Base-by-base conservation (phyloP, 2,797 vertebrate species). In the Diceros bicornis region DNA sequence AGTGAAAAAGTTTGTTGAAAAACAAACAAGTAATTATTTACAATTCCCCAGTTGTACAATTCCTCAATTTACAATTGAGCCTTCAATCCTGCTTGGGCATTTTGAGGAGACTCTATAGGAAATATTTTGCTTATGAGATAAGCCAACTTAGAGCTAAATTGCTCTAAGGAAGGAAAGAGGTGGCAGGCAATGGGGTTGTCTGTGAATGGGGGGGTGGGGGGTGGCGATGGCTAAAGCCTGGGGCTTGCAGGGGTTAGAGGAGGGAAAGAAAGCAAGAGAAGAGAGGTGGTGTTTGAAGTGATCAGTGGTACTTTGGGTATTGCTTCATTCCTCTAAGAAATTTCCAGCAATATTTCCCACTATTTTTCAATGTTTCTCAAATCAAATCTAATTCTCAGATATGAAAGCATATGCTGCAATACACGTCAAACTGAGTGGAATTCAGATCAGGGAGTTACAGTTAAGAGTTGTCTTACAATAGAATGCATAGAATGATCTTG, bases 281-380 rank as follows among this genome's bases (percentile, higher is more conserved):
- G 37, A 57, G 55, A 91, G 25, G 20, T 0, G 12, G 13, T 4
- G 9, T 34, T 72, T 82, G 23, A 44, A 77, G 4, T 44, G n/a
- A 59, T 3, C 23, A 34, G 13, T n/a, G 12, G 3, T 44, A 8
- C 18, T 89, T 85, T 55, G 27, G 27, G 16, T 34, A 68, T 9
- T 32, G 6, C 10, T 62, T 2, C 50, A 21, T 91, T 68, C 91
- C 10, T 71, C 29, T n/a, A 93, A 86, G 68, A 89, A 74, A 95
- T 79, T 10, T 41, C 10, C 9, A 64, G 23, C 13, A 59, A 52
- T 23, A 18, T 71, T 93, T 92, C 89, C 23, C 25, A 37, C 64
- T 47, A 50, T 78, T 94, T 97, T 92, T 75, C 18, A 81, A 7
- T 90, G 77, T 68, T 96, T 95, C 66, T 77, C 16, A 55, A 96